Evolutionary conservation across 2,888 invertebrate genomes (phyloP), one percentile per base, ranked within the genome.

Genomic region (Gymnoscelis rufifasciata): DNA sequence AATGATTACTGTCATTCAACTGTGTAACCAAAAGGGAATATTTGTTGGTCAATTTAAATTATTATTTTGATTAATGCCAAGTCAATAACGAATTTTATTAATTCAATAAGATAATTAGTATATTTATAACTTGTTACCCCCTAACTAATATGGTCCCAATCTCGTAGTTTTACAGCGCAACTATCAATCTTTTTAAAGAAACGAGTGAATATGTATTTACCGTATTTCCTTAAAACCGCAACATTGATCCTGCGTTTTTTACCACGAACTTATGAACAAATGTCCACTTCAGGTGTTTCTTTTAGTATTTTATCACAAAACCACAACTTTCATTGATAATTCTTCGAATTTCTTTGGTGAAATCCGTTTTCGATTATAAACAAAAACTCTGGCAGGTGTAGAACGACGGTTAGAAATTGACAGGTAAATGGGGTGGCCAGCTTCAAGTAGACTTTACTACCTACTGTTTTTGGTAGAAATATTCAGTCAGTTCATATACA

Each of bases 341-440:
- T 74, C 69, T 63, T 56, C 55, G 65, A 68, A n/a, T n/a, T n/a
- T n/a, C n/a, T n/a, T n/a, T n/a, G n/a, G n/a, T n/a, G n/a, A n/a
- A n/a, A n/a, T n/a, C n/a, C n/a, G n/a, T 68, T 69, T 13, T 53
- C 53, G 51, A 59, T 54, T 51, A 72, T 74, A 79, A 79, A 79
- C 76, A 77, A 77, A 73, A 67, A 69, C 57, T 58, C 65, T 7
- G 64, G 75, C 84, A 86, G 84, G 71, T 84, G 83, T 70, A 59
- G 48, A 45, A 41, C 52, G 73, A 68, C 80, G 78, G 79, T 81
- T 58, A 74, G 52, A 66, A 56, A 47, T 57, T 69, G 72, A 71
- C 70, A 70, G 60, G 40, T 51, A 43, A 43, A 37, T 45, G 2
- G 37, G 24, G 60, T 56, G 59, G 58, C 66, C 59, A 57, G 23